Base-by-base conservation (phyloP, 2,888 invertebrate genomes). In the Andrena praecox region DNA sequence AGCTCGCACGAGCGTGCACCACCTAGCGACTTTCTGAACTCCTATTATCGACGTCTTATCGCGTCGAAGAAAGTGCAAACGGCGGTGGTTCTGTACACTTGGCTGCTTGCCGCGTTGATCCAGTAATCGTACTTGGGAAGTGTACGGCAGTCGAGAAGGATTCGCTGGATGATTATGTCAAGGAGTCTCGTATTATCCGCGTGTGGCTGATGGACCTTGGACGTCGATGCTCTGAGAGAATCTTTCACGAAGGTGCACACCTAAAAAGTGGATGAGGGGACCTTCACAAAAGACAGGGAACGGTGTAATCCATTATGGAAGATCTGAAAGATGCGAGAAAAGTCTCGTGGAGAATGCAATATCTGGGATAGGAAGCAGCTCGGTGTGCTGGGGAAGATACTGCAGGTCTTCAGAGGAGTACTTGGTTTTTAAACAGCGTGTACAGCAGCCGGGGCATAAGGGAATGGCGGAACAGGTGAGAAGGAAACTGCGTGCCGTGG, bases 1-100 rank as follows among this genome's bases (percentile, higher is more conserved):
- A 85, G 63, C 80, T 70, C 72, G 82, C 70, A 73, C 77, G 85
- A 63, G 82, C 71, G 79, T 86, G 81, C 76, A 85, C 67, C 72
- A 80, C 50, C 74, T 66, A 33, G 59, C 29, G 29, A 60, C 77
- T 70, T 69, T 31, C 35, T 10, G 7, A 66, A 64, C 8, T 62
- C 33, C n/a, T 12, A 1, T 42, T 42, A 42, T 42, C 42, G 42
- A 42, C 42, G 42, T 42, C 1, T 42, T 42, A 42, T 42, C 42
- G 56, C 56, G 10, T 27, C 10, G 59, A 27, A 27, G 59, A 59
- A 27, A 59, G 59, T 59, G 59, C 12, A 42, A 16, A 42, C 42
- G 4, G 10, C 42, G 42, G 42, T 59, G 56, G 29, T 29, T 59
- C 27, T 2, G 27, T 6, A 29, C 12, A 59, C 6, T 29, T 59